Percentiles rank a stretch among this genome's conserved stretches.
phyloP scores from a whole-genome alignment of 1,140 invertebrate species.

The Macrosteles quadrilineatus region DNA sequence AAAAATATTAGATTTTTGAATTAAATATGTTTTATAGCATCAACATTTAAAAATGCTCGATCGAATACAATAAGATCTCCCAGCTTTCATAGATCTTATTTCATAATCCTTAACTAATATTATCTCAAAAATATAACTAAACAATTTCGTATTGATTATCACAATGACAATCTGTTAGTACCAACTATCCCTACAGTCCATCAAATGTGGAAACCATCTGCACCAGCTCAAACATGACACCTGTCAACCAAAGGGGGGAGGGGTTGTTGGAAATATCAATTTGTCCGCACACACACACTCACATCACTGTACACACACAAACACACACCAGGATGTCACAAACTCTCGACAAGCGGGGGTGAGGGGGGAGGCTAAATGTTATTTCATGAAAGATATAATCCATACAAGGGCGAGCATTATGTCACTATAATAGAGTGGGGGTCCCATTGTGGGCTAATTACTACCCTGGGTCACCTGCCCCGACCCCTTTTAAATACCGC shows the following conservation, averaged over 20 bases:
- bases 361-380: constrained; percentile 15
- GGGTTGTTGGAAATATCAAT: neutral
- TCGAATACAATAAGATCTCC: no score
- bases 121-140: no score
- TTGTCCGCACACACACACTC: neutral
- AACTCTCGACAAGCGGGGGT: neutral
- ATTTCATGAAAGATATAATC: constrained; percentile 26
- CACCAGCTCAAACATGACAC: no score
- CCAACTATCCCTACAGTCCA: no score
- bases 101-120: no score
- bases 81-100: no score
- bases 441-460: constrained; percentile 17
- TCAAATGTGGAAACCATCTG: no score
- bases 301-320: neutral
- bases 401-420: constrained; percentile 19
- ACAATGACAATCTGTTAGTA: no score
- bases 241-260: neutral
- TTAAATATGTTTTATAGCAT: no score
- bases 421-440: constrained; percentile 7
- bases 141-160: no score
- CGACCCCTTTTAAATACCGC: constrained; percentile 18
- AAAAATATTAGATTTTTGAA: no score
- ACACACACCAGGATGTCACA: neutral
- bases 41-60: no score
- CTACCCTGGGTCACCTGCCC: constrained; percentile 9